phyloP scores from a whole-genome alignment of 2,888 invertebrate species.

The Ligdia adustata region DNA sequence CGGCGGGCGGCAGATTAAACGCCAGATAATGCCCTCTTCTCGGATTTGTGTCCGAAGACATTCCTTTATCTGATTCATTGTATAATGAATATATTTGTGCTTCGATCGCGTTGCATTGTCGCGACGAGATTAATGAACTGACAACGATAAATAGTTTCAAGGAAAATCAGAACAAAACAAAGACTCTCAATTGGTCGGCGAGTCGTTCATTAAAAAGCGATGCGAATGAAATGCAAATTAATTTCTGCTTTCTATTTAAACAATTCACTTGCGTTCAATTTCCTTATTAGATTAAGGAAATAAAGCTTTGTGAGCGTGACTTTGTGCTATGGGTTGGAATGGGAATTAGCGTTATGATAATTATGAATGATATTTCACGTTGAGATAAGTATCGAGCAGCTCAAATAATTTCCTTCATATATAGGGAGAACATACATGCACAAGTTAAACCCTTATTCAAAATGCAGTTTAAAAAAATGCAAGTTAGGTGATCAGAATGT shows the following conservation, averaged over 20 bases:
- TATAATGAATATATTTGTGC: slow-evolving; percentile 34
- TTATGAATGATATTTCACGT: slow-evolving; percentile 8
- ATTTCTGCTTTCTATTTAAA: slow-evolving; percentile 8
- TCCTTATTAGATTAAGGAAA: not conserved
- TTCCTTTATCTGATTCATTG: slow-evolving; percentile 46
- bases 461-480: too few species aligned
- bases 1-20: slow-evolving; percentile 49
- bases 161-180: slow-evolving; percentile 6
- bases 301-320: not conserved
- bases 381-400: too few species aligned
- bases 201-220: slow-evolving; percentile 7
- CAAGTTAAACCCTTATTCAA: too few species aligned
- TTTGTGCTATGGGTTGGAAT: too few species aligned
- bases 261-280: not conserved
- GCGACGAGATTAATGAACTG: slow-evolving; percentile 26
- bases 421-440: too few species aligned
- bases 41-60: slow-evolving; percentile 48
- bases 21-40: slow-evolving; percentile 53
- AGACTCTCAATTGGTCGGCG: slow-evolving; percentile 4
- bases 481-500: too few species aligned
- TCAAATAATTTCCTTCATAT: too few species aligned
- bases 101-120: slow-evolving; percentile 28
- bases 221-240: slow-evolving; percentile 21
- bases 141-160: slow-evolving; percentile 25
- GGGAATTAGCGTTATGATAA: too few species aligned